phyloP scores from a whole-genome alignment of 2,888 invertebrate species.

The Spilosoma lubricipeda region DNA sequence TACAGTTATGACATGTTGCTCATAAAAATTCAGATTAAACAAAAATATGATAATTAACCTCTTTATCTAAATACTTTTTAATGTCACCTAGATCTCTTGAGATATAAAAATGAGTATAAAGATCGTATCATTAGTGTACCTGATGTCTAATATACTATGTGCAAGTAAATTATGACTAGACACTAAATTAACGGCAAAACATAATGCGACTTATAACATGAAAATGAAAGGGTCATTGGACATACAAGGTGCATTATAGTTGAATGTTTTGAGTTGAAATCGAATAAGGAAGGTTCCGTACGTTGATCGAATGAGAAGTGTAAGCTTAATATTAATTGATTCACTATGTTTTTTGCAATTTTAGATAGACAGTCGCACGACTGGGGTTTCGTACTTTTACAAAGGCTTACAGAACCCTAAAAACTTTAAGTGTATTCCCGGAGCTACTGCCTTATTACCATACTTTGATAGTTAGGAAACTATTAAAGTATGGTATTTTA shows the following conservation, averaged over 20 bases:
- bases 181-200: conserved; percentile 34
- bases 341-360: not conserved
- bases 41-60: conserved; percentile 7
- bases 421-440: conserved; percentile 17
- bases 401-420: not conserved
- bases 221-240: not conserved
- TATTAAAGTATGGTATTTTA: too few relatives aligned
- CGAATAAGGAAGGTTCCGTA: not conserved
- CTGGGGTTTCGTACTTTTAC: not conserved
- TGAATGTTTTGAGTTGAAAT: not conserved
- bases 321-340: too few relatives aligned
- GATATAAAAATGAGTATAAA: not conserved
- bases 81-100: not conserved
- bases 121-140: not conserved
- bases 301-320: too few relatives aligned
- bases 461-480: conserved; percentile 12
- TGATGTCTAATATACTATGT: not conserved
- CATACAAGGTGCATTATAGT: not conserved
- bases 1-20: not conserved
- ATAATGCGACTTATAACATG: conserved; percentile 15
- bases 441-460: conserved; percentile 4
- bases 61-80: not conserved
- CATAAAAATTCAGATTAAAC: not conserved
- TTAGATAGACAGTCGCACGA: too few relatives aligned
- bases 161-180: conserved; percentile 25